Evolutionary conservation across 23 tunicate genomes (phyloP).

Genomic region (Oikopleura vanhoeffeni): DNA sequence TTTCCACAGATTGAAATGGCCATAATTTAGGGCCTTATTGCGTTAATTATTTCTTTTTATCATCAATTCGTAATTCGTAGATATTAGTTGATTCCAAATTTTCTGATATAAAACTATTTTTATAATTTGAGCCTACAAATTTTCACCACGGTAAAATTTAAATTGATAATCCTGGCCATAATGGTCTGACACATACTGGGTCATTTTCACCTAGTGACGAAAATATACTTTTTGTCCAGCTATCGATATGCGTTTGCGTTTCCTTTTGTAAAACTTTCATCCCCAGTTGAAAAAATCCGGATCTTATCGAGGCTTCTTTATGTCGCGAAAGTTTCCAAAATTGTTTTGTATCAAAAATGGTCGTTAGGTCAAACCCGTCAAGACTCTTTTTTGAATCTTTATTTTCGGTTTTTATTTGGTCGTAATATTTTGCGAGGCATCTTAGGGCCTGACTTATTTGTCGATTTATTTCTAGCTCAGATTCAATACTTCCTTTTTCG

Average conservation of each 20-base stretch:
- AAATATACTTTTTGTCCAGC: neutral
- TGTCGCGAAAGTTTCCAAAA: conserved; percentile 11
- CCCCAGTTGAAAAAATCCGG: neutral
- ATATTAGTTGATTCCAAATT: too few species aligned
- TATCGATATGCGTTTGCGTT: neutral
- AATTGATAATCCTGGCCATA: neutral
- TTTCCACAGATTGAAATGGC: too few species aligned
- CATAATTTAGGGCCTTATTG: too few species aligned
- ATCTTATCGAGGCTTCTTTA: neutral
- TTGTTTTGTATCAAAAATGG: neutral
- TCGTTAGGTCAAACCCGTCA: neutral
- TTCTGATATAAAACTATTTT: too few species aligned
- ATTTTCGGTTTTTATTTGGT: neutral
- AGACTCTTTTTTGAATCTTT: neutral
- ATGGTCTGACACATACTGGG: neutral
- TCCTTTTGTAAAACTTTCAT: neutral
- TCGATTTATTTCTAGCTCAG: conserved; percentile 1
- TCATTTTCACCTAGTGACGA: neutral
- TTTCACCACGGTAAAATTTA: too few species aligned
- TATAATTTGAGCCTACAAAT: too few species aligned
- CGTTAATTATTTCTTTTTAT: too few species aligned
- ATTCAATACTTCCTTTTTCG: neutral
- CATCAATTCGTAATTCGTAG: too few species aligned
- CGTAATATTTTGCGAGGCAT: neutral
- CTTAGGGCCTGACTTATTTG: neutral